Base-by-base conservation (phyloP, 2,797 vertebrate genomes). In the Sphenodon punctatus region DNA sequence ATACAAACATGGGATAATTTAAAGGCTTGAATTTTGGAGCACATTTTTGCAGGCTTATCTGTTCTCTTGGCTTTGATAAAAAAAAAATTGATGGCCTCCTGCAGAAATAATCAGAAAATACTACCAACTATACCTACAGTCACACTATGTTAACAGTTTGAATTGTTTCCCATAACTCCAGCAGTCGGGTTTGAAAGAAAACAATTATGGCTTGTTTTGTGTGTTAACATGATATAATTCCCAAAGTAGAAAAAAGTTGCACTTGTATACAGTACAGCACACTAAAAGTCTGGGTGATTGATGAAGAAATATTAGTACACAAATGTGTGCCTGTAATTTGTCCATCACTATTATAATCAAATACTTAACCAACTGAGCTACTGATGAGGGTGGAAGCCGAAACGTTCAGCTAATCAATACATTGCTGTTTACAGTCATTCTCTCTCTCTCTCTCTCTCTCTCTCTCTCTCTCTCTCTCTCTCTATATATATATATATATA, bases 101-200 rank as follows among this genome's bases (percentile, higher is more conserved):
- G 77, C 64, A 84, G 78, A n/a, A 89, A 76, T 69, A 82, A 53
- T 46, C 69, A 88, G 82, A 42, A 87, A 88, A 67, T 78, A 89
- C 88, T 89, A 82, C 88, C 39, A n/a, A 41, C 6, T 84, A 74
- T 78, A 30, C 64, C 53, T 16, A 60, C 43, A 82, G 64, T 51
- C 77, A 76, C 30, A 45, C 61, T 15, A 84, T 36, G 69, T 22
- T 63, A 53, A 74, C 53, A 4, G 38, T 64, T 82, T 67, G 77
- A 87, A 14, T 56, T 85, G 75, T 65, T 87, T 90, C 82, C 78
- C 80, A 77, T 82, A 83, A 46, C 61, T 65, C 20, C 67, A 58
- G 85, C 60, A 53, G 85, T 76, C 51, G 61, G 23, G 14, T 69
- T 60, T 41, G 75, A 45, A 85, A 48, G 25, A 45, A 25, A 55